Evolutionary conservation across 2,113 vertebrate genomes (phyloP).

Genomic region (Onychostoma macrolepis): DNA sequence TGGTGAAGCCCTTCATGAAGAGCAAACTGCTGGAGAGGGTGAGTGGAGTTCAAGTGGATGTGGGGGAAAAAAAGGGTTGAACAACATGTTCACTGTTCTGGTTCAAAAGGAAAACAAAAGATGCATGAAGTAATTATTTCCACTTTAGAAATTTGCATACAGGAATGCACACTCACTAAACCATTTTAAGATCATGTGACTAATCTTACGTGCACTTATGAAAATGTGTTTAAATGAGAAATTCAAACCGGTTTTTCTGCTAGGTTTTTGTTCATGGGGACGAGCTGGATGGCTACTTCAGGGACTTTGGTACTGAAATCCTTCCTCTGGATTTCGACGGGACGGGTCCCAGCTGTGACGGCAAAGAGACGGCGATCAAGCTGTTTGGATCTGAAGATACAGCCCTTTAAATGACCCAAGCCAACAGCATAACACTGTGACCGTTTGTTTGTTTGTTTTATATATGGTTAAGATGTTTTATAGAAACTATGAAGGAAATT

Average conservation of each 20-base stretch:
- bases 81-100: neutral
- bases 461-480: neutral
- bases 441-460: neutral
- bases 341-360: constrained; percentile 81
- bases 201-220: neutral
- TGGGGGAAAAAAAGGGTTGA: neutral
- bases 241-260: neutral
- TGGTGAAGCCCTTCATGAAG: constrained; percentile 96
- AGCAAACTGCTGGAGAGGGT: constrained; percentile 96
- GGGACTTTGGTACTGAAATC: constrained; percentile 85
- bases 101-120: neutral
- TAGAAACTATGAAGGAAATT: neutral
- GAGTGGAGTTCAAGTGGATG: constrained; percentile 53
- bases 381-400: constrained; percentile 94
- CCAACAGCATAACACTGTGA: neutral
- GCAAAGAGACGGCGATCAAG: constrained; percentile 80
- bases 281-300: constrained; percentile 86
- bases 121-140: neutral
- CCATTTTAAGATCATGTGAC: neutral
- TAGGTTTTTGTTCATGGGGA: constrained; percentile 94
- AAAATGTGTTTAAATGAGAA: neutral
- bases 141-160: neutral
- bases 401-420: constrained; percentile 76
- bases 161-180: neutral
- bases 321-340: constrained; percentile 91